Evolutionary conservation across 2,888 invertebrate species (phyloP).

Genomic region (Theretra japonica): DNA sequence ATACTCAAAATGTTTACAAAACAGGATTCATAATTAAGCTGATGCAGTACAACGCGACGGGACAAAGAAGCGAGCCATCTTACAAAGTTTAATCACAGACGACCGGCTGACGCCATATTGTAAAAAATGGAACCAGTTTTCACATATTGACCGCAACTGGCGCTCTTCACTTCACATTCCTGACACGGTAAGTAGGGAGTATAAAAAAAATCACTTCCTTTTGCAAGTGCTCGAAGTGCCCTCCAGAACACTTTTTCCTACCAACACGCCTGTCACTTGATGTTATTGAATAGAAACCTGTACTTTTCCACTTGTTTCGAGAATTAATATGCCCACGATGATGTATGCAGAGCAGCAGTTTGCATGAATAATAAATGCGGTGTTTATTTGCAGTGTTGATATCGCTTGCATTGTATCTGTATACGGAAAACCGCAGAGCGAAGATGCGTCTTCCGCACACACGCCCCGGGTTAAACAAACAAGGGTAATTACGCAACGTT

Average conservation of each 20-base stretch:
- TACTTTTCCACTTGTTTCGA: constrained; percentile 1
- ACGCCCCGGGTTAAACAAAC: neutral
- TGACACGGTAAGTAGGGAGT: constrained; percentile 21
- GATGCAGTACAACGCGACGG: neutral
- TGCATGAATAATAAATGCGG: constrained; percentile 11
- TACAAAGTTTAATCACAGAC: constrained; percentile 22
- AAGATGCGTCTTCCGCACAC: constrained; percentile 16
- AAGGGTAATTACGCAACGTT: neutral
- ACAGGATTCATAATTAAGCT: constrained; percentile 17
- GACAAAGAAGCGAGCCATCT: constrained; percentile 15
- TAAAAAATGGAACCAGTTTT: constrained; percentile 24
- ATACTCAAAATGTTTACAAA: neutral
- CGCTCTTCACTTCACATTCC: constrained; percentile 25
- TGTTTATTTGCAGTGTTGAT: neutral
- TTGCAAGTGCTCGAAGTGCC: neutral
- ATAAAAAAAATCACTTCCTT: constrained; percentile 25
- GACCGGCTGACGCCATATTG: constrained; percentile 18
- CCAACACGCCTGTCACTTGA: neutral
- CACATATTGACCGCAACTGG: constrained; percentile 27
- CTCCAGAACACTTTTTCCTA: neutral
- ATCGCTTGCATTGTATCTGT: neutral
- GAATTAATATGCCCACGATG: neutral
- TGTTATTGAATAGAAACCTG: neutral
- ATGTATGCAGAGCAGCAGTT: constrained; percentile 7
- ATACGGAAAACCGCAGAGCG: constrained; percentile 23